Conservation (phyloP, 2,888 invertebrate species). For the Habrosyne pyritoides region DNA sequence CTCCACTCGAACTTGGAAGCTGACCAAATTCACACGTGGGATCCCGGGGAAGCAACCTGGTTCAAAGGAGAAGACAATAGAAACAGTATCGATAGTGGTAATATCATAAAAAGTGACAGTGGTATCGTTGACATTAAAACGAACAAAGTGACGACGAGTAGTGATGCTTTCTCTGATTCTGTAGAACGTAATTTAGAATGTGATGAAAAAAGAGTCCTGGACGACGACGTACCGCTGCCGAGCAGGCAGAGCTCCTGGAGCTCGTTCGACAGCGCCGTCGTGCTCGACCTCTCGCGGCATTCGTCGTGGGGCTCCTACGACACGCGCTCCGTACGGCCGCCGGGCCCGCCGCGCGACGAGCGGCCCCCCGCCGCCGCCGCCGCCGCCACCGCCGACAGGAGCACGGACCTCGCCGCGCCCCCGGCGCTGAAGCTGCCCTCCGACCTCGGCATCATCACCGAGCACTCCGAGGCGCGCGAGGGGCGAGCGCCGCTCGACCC, state of each 20-base stretch:
- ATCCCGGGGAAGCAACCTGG: conserved; percentile 83
- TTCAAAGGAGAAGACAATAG: conserved; percentile 50
- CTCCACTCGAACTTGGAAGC: conserved; percentile 54
- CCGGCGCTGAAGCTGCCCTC: conserved; percentile 42
- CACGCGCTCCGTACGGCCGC: conserved; percentile 70
- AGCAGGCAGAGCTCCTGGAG: conserved; percentile 90
- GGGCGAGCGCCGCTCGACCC: conserved; percentile 25
- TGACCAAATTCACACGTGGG: conserved; percentile 86
- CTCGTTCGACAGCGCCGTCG: conserved; percentile 90
- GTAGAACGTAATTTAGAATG: conserved; percentile 87
- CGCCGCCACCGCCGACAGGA: conserved; percentile 21
- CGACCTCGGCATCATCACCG: conserved; percentile 70
- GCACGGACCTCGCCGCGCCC: too few species aligned
- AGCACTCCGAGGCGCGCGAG: conserved; percentile 53
- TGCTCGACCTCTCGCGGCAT: conserved; percentile 88
- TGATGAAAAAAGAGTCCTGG: conserved; percentile 60
- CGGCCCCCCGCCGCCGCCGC: conserved; percentile 32
- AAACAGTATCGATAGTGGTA: conserved; percentile 62
- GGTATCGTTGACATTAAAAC: conserved; percentile 73
- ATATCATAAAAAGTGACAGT: conserved; percentile 81
- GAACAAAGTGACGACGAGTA: conserved; percentile 60
- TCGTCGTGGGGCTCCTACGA: conserved; percentile 93
- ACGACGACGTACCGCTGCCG: conserved; percentile 63
- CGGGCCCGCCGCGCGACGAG: conserved; percentile 42
- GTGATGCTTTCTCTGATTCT: conserved; percentile 88